Base-by-base conservation (phyloP, 2,888 invertebrate genomes). In the Caenorhabditis sp. region DNA sequence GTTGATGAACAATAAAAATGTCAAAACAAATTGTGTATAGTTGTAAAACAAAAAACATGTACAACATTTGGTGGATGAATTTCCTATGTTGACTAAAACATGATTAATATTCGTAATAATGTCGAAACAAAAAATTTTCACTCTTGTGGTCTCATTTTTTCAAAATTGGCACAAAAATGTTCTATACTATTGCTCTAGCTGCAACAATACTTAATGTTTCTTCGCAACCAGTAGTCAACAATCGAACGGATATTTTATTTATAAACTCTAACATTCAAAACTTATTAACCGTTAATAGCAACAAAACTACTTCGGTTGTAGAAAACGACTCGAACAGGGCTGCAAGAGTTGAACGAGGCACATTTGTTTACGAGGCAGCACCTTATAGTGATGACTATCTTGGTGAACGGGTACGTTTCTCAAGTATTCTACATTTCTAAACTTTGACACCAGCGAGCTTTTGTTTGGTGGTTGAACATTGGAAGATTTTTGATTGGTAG, bases 331-430 rank as follows among this genome's bases (percentile, higher is more conserved):
- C n/a, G 0, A 49, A 24, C 10, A 57, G 49, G 24, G 14, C 53
- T 36, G 51, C 5, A 19, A 51, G 31, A 14, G 37, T 43, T 14
- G 14, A 3, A 10, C 6, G 43, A 43, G 14, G 17, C 3, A 12
- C 43, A 43, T 43, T 43, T 17, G 21, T 43, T 0, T 66, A 66
- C n/a, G 17, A 61, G 0, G 12, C 49, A 1, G 59, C 50, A 1
- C 66, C 66, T n/a, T 62, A 62, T 62, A 23, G 37, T 36, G 36
- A 27, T 5, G 17, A 31, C n/a, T 58, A 19, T 58, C 6, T 4
- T 6, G 58, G 58, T 8, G 27, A 58, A 19, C 8, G 21, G 37
- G 58, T 58, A 19, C 12, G 43, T 43, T 31, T 31, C 4, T 31
- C n/a, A n/a, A n/a, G n/a, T n/a, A n/a, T n/a, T n/a, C n/a, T n/a